Evolutionary conservation across 2,113 vertebrate species (phyloP).

Genomic region (Mola mola): DNA sequence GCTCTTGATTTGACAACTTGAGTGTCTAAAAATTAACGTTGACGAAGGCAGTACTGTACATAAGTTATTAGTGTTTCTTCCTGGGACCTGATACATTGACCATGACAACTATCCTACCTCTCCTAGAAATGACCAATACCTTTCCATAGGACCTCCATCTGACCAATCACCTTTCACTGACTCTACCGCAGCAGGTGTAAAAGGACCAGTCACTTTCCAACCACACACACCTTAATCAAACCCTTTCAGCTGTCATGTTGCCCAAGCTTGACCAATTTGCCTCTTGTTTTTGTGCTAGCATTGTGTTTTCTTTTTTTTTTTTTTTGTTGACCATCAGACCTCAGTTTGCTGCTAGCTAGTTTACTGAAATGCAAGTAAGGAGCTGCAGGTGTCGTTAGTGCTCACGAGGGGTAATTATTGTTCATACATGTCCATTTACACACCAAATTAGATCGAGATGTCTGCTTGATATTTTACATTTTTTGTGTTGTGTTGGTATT

Average conservation of each 20-base stretch:
- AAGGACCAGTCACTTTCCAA: constrained; percentile 25
- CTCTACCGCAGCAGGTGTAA: background rate
- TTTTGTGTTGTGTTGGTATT: constrained; percentile 16
- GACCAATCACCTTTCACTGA: constrained; percentile 28
- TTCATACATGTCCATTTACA: constrained; percentile 3
- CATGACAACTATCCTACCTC: constrained; percentile 80
- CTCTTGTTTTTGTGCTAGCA: constrained; percentile 15
- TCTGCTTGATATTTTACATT: constrained; percentile 24
- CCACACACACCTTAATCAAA: constrained; percentile 19
- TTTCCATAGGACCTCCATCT: constrained; percentile 22
- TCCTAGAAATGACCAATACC: constrained; percentile 58
- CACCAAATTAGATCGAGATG: background rate
- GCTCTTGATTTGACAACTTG: background rate
- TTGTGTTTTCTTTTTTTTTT: no score
- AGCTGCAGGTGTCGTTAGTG: constrained; percentile 26
- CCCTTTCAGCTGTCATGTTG: constrained; percentile 12
- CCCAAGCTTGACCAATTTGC: background rate
- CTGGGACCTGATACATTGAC: constrained; percentile 60
- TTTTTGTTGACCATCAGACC: constrained; percentile 57
- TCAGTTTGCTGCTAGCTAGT: constrained; percentile 44
- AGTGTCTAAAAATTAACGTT: background rate
- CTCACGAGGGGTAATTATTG: constrained; percentile 12
- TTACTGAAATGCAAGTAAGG: constrained; percentile 32
- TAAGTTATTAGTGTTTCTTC: constrained; percentile 20
- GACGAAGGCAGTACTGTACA: constrained; percentile 16